Base-by-base conservation (phyloP, 37 sponge, comb jelly and placozoan genomes). In the Geodia barretti region DNA sequence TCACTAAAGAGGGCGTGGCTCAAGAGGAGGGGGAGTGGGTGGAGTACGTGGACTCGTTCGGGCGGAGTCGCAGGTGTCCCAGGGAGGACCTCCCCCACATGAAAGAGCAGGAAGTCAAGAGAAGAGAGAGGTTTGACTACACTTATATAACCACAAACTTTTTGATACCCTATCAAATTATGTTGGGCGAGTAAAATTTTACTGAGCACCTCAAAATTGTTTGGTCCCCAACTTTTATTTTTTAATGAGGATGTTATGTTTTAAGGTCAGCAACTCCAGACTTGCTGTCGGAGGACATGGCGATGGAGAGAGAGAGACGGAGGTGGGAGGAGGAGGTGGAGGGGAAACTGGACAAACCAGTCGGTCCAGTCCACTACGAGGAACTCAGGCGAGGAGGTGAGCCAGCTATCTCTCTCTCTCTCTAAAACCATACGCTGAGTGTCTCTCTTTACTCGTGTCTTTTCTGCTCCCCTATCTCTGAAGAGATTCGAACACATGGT, bases 401-500 rank as follows among this genome's bases (percentile, higher is more conserved):
- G 77, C 65, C 28, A 0, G 41, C 5, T 25, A 28, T 42, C 68
- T 36, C 3, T 28, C 24, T 62, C 41, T 19, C n/a, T n/a, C n/a
- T n/a, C n/a, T n/a, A n/a, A n/a, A n/a, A n/a, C n/a, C n/a, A n/a
- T n/a, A n/a, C n/a, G n/a, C n/a, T n/a, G n/a, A n/a, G n/a, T n/a
- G n/a, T n/a, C n/a, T n/a, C n/a, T n/a, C n/a, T n/a, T n/a, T n/a
- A n/a, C n/a, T n/a, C n/a, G n/a, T n/a, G n/a, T n/a, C n/a, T n/a
- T n/a, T n/a, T n/a, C n/a, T n/a, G n/a, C n/a, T n/a, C n/a, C n/a
- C n/a, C 34, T 63, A 47, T 25, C 62, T 25, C 47, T 43, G 21
- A 43, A 86, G 98, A 97, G 84, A 64, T 92, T 3, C 90, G 98
- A 0, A 66, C 42, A 34, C 93, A 90, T 78, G 98, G 98, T 11